Base-by-base conservation (phyloP, 2,797 vertebrate species). In the Aselliscus stoliczkanus region DNA sequence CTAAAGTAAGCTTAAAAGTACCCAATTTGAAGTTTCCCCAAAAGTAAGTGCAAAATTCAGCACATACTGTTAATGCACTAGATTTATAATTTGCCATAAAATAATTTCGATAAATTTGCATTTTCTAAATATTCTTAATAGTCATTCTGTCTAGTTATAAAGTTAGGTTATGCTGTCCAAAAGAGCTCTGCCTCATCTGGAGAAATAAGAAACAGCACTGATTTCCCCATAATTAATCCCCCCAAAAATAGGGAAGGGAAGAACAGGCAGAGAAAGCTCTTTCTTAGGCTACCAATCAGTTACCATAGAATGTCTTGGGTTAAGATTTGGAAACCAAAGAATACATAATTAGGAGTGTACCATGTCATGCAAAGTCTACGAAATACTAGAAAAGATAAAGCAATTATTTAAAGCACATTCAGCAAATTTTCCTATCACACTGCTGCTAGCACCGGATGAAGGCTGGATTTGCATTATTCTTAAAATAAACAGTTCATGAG, bases 271-370 rank as follows among this genome's bases (percentile, higher is more conserved):
- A 93, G 42, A 88, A 90, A 56, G 23, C n/a, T n/a, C 47, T 91
- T 88, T 92, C 72, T 95, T 73, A 88, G 85, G 52, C 34, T 87
- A 65, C 65, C 84, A 65, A 72, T 79, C 47, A 73, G 72, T 95
- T 91, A 85, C 81, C 65, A 65, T 0, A 93, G 47, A 85, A 39
- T 60, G 34, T 95, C 42, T 81, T 62, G 60, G 64, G 17, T 88
- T 93, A 96, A 87, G 70, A 95, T 88, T n/a, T 92, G 25, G n/a
- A 95, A 96, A 93, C 50, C 31, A 85, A 94, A 94, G 69, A 95
- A 93, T 89, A 75, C n/a, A 87, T 86, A 88, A 89, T 75, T 70
- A 96, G 42, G 76, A 85, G 39, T 75, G 80, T 92, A 93, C 81
- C n/a, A 20, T 85, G 20, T 85, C 93, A 94, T 93, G 86, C 67